phyloP scores from a whole-genome alignment of 2,113 vertebrate species.

The Desmodus rotundus region DNA sequence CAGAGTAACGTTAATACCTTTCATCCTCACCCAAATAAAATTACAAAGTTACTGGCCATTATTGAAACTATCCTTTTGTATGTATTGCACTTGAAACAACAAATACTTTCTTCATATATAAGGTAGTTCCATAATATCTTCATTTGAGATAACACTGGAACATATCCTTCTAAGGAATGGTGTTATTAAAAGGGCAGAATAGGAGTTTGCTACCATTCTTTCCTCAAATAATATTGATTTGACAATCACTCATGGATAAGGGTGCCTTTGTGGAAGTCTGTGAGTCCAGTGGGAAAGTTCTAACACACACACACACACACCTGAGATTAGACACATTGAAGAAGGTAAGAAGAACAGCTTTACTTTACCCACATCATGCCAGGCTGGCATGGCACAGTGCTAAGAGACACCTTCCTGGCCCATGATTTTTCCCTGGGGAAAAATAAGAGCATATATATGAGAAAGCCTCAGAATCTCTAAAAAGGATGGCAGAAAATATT shows the following conservation, averaged over 20 bases:
- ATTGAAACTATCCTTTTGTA: neutral
- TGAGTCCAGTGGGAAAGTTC: neutral
- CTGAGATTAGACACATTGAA: neutral
- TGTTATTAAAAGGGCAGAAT: neutral
- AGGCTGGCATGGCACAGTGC: neutral
- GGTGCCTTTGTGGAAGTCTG: neutral
- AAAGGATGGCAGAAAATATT: neutral
- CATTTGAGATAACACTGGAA: neutral
- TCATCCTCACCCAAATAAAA: neutral
- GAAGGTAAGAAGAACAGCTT: neutral
- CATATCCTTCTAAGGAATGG: neutral
- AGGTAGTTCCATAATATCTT: neutral
- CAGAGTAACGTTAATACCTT: neutral
- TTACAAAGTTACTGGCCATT: neutral
- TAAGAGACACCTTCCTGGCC: neutral
- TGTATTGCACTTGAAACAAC: neutral
- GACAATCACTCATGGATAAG: neutral
- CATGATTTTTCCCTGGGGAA: neutral
- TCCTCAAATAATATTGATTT: neutral
- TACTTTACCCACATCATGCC: neutral
- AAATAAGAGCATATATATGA: neutral
- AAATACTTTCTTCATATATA: neutral
- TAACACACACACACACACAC: neutral
- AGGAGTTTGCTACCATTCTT: neutral
- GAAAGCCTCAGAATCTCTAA: neutral